These are phyloP conservation scores for Brachionus rubens DNA, from an alignment of 1,140 invertebrate species.

Conservation along the genomic window DNA sequence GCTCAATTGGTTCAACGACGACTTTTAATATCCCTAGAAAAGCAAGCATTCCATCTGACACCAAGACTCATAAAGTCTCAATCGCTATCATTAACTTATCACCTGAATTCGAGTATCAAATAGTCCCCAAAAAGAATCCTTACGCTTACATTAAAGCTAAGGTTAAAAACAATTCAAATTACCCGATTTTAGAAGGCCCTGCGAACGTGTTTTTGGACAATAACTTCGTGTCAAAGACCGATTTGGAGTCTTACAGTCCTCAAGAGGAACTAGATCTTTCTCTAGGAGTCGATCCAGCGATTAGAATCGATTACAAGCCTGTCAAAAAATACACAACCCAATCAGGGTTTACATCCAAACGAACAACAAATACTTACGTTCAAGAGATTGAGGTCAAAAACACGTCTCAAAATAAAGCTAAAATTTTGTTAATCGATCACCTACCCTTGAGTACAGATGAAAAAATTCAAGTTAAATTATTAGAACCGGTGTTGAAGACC, in stretches of 20 bases:
- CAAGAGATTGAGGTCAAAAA: constrained; percentile 60
- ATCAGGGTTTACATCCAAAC: constrained; percentile 50
- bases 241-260: background rate
- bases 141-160: constrained; percentile 58
- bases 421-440: constrained; percentile 56
- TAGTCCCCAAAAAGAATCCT: constrained; percentile 54
- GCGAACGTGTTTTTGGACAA: constrained; percentile 60
- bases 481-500: constrained; percentile 11
- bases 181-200: constrained; percentile 55
- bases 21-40: constrained; percentile 13
- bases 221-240: constrained; percentile 53
- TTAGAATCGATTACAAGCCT: constrained; percentile 61
- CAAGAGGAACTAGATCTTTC: background rate
- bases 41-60: constrained; percentile 7
- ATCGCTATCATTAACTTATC: constrained; percentile 52
- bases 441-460: constrained; percentile 51
- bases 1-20: background rate
- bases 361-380: constrained; percentile 51
- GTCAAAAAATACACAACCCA: constrained; percentile 51
- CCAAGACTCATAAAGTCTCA: constrained; percentile 37
- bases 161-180: constrained; percentile 55
- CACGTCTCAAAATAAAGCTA: constrained; percentile 52
- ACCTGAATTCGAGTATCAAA: constrained; percentile 55
- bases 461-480: constrained; percentile 8
- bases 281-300: constrained; percentile 56